Base-by-base conservation (phyloP, 2,797 vertebrate species). In the Brachyrhaphis roseni region DNA sequence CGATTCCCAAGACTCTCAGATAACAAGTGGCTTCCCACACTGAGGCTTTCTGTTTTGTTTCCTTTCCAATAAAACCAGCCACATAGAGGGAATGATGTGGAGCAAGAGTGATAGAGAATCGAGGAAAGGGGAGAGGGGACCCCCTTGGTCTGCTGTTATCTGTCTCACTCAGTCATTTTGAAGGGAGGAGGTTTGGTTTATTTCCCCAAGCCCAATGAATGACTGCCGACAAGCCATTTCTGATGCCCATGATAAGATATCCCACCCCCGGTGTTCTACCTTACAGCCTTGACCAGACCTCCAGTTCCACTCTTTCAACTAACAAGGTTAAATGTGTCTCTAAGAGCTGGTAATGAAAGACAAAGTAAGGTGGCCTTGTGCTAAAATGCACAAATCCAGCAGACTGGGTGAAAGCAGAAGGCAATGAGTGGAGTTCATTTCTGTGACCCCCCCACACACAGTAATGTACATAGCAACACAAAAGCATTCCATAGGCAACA, bases 1-100 rank as follows among this genome's bases (percentile, higher is more conserved):
- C 92, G 96, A 98, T 99, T 99, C 98, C 98, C 98, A 99, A 98
- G 97, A 97, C 98, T 97, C 98, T 99, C 98, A 92, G 97, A 97
- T 99, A 96, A 97, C 96, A 96, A 95, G 94, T 93, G 91, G 92
- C 95, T 96, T 96, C 95, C 93, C 95, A 96, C 95, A 96, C 95
- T 96, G 94, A 92, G 95, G 91, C 95, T 95, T 95, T 95, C 96
- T 96, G 95, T 96, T 95, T 95, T 95, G 95, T 95, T 95, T 94
- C 94, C 93, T 92, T 89, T 87, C 94, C 94, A 95, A 95, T 95
- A 95, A 95, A 95, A 95, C 94, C 89, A 90, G 90, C 82, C 83
- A 87, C 85, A 79, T 78, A 84, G 79, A 79, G 72, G 85, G 80
- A 85, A 82, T 84, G 90, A 88, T 64, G 75, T 81, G 80, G 87